Base-by-base conservation (phyloP, 1,140 invertebrate genomes). In the Drosophila persimilis region DNA sequence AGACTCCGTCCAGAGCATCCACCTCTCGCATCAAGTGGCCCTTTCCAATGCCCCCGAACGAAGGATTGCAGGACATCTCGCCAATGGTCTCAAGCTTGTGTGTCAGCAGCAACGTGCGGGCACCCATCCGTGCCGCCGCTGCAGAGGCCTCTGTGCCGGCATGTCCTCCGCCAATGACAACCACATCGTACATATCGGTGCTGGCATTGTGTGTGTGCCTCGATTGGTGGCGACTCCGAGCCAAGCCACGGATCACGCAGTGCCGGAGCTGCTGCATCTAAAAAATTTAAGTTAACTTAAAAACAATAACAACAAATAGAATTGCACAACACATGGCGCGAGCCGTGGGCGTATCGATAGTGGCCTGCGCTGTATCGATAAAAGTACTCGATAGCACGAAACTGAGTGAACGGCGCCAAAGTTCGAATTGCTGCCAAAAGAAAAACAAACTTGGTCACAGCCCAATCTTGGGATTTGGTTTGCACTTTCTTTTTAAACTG, bases 11-110 rank as follows among this genome's bases (percentile, higher is more conserved):
- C 1, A 99, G 91, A 13, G 98, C 98, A 93, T 99, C 98, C 22
- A 99, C 92, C 93, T 99, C 98, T 91, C 94, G 94, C 93, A 99
- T 96, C 44, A 99, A 92, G 92, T 99, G 97, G 0, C 97, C 98
- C 93, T 99, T 99, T 2, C 98, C 98, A 77, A 99, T 98, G 20
- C 98, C 98, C 54, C 98, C 98, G 93, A 99, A 99, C 11, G 97
- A 97, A 46, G 97, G 97, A 92, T 99, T 99, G 81, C 98, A 99
- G 1, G 97, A 98, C 98, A 99, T 99, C 92, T 97, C 98, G 47
- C 97, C 97, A 73, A 99, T 95, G n/a, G 97, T 97, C 73, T 94
- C 94, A 73, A 95, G 94, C 90, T 98, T 98, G 76, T 99, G 97
- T 6, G 98, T 99, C 6, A 99, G 92, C n/a, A 99, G 92, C 22